Evolutionary conservation across 1,140 invertebrate genomes (phyloP).

Genomic region (Calephelis nemesis): DNA sequence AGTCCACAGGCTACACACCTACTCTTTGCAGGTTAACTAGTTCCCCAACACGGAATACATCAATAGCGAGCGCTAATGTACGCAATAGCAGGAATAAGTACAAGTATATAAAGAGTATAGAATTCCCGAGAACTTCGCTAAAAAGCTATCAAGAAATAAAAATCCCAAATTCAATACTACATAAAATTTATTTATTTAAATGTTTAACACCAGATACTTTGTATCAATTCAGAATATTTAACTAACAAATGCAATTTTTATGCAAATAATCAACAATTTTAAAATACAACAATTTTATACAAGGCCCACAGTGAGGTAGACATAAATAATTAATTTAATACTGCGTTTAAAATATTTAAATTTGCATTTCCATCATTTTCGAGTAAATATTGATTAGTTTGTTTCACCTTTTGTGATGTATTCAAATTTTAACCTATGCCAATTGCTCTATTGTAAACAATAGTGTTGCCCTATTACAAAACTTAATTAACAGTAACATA

Average conservation of each 20-base stretch:
- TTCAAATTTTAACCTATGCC: background rate
- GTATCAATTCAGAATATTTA: constrained; percentile 7
- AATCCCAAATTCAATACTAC: background rate
- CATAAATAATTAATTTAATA: background rate
- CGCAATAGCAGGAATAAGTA: too few species aligned
- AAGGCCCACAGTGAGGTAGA: constrained; percentile 4
- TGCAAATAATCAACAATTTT: constrained; percentile 13
- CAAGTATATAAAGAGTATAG: too few species aligned
- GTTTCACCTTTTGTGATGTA: constrained; percentile 8
- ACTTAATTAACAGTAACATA: background rate
- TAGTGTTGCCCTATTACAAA: background rate
- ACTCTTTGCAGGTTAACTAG: too few species aligned
- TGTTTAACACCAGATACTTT: constrained; percentile 7
- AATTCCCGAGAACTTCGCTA: too few species aligned
- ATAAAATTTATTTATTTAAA: constrained; percentile 10
- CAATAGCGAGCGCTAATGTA: too few species aligned
- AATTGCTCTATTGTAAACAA: constrained; percentile 2
- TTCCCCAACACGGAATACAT: too few species aligned
- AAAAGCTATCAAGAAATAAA: background rate
- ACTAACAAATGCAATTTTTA: constrained; percentile 15
- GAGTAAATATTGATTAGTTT: background rate
- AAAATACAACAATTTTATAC: constrained; percentile 5
- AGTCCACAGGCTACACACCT: too few species aligned
- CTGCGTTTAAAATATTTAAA: constrained; percentile 6
- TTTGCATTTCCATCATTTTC: background rate